Conservation (phyloP, 2,888 invertebrate species). For the Harpalus rubripes region DNA sequence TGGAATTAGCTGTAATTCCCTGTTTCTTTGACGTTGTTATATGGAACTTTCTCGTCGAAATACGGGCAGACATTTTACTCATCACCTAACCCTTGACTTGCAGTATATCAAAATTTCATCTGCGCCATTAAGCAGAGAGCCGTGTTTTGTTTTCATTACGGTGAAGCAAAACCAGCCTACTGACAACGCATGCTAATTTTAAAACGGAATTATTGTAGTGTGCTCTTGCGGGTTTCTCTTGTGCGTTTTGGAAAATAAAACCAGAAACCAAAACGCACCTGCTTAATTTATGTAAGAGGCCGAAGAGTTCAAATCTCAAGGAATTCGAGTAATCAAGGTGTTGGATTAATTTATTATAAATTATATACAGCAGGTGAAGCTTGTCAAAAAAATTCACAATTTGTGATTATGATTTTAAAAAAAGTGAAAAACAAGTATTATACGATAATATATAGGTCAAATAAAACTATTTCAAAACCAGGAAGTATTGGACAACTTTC, state of each 20-base stretch:
- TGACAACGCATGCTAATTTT: constrained; percentile 5
- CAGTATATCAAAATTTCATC: constrained; percentile 63
- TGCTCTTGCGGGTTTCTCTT: not conserved
- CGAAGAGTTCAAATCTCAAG: not conserved
- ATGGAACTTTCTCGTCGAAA: constrained; percentile 25
- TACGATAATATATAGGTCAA: not conserved
- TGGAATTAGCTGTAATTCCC: constrained; percentile 30
- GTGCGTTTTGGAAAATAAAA: not conserved
- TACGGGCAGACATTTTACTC: constrained; percentile 20
- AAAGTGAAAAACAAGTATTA: not conserved
- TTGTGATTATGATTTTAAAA: not conserved
- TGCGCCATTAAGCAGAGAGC: constrained; percentile 44
- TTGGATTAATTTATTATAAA: constrained; percentile 20
- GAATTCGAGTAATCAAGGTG: constrained; percentile 8
- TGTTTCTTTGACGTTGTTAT: constrained; percentile 30
- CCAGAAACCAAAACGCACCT: not conserved
- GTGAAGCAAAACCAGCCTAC: constrained; percentile 5
- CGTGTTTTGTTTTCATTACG: constrained; percentile 61
- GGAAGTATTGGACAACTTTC: not conserved
- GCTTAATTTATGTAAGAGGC: not conserved
- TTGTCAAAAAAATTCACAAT: not conserved
- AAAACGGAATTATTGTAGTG: constrained; percentile 7
- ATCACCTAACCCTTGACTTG: constrained; percentile 30
- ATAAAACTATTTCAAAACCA: not conserved
- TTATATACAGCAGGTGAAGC: not conserved